Conservation (phyloP, 1,140 invertebrate species). For the Drosophila nebulosa region DNA sequence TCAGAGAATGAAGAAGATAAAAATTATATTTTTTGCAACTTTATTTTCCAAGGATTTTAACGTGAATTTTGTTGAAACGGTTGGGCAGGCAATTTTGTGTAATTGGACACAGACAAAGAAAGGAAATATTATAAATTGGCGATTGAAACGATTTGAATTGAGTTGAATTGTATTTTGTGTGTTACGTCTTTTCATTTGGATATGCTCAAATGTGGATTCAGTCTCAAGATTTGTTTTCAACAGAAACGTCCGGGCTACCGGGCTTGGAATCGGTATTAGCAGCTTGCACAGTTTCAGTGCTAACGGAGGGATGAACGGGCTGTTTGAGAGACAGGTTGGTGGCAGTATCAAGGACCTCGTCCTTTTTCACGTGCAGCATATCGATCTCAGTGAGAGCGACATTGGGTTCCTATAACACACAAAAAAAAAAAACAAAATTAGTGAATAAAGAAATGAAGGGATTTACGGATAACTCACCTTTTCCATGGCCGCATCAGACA, state of each 20-base stretch:
- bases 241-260: constrained; percentile 12
- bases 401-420: constrained; percentile 80
- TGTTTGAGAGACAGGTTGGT: constrained; percentile 40
- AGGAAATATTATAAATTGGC: constrained; percentile 8
- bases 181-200: neutral
- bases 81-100: neutral
- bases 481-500: constrained; percentile 81
- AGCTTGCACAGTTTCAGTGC: constrained; percentile 10
- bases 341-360: constrained; percentile 49
- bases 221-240: constrained; percentile 28
- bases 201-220: constrained; percentile 10
- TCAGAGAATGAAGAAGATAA: neutral
- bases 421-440: neutral
- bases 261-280: constrained; percentile 1
- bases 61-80: neutral
- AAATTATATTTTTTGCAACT: neutral
- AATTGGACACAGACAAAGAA: neutral
- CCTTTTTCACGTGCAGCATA: constrained; percentile 73
- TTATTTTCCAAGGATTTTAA: neutral
- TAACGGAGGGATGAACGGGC: constrained; percentile 9
- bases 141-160: neutral
- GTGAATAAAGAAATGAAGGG: neutral
- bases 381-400: constrained; percentile 73
- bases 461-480: constrained; percentile 56
- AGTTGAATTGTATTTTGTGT: neutral